Evolutionary conservation across 1,140 invertebrate species (phyloP).

Genomic region (Sinonovacula constricta): DNA sequence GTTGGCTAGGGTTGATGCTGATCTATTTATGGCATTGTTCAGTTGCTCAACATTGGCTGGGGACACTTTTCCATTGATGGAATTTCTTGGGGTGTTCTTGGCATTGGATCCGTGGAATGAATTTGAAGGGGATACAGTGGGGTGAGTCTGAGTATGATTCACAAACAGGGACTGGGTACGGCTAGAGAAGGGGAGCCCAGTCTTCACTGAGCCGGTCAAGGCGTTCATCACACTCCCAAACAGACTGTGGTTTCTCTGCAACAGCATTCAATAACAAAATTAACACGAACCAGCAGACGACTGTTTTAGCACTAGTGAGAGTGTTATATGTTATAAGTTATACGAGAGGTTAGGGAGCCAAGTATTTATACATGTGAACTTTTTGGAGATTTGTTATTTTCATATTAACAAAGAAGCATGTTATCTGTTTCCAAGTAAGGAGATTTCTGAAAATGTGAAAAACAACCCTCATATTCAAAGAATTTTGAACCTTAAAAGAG

Average conservation of each 20-base stretch:
- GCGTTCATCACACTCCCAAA: conserved; percentile 86
- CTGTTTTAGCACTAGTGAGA: no score
- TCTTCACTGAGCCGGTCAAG: conserved; percentile 67
- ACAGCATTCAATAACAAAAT: conserved; percentile 42
- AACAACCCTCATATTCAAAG: no score
- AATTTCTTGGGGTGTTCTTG: conserved; percentile 77
- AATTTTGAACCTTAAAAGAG: no score
- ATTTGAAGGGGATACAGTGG: conserved; percentile 64
- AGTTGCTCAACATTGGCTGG: conserved; percentile 65
- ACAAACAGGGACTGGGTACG: conserved; percentile 71
- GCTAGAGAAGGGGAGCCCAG: conserved; percentile 69
- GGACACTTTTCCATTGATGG: conserved; percentile 69
- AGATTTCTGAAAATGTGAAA: no score
- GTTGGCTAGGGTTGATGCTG: conserved; percentile 61
- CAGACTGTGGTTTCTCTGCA: conserved; percentile 95
- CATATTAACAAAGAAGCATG: no score
- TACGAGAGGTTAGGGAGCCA: no score
- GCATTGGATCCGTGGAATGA: conserved; percentile 59
- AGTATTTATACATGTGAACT: no score
- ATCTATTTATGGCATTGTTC: conserved; percentile 68
- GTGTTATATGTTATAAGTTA: no score
- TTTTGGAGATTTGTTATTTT: no score
- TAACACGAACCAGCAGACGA: no score
- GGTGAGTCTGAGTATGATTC: conserved; percentile 59
- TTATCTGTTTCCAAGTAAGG: no score